A percentile compares a stretch with the other conserved stretches of the same genome.
Conservation (phyloP, 2,797 vertebrate species). For the Silurus lanzhouensis region DNA sequence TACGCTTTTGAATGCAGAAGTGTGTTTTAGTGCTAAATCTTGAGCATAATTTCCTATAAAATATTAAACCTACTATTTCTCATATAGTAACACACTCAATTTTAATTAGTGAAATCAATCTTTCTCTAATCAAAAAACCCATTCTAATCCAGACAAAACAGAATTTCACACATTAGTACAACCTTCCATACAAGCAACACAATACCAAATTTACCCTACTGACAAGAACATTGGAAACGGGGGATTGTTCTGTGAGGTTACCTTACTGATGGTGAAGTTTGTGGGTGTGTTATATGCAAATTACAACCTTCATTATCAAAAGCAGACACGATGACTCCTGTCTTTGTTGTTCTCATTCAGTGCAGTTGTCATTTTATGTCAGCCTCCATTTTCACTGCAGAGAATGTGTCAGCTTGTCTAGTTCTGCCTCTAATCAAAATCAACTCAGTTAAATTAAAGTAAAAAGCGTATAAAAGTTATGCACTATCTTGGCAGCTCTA, state of each 20-base stretch:
- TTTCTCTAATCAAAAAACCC: too few species aligned
- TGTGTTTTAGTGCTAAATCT: neutral
- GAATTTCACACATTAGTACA: too few species aligned
- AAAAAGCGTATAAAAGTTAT: neutral
- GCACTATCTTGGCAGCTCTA: neutral
- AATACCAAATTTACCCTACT: neutral
- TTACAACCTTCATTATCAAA: slow-evolving; percentile 6
- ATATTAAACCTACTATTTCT: too few species aligned
- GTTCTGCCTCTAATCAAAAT: neutral
- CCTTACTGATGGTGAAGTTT: slow-evolving; percentile 6
- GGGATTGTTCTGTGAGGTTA: neutral
- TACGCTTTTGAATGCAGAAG: neutral
- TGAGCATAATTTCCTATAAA: neutral
- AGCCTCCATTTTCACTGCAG: neutral
- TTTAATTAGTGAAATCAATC: neutral
- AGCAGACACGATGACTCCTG: neutral
- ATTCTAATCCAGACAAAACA: too few species aligned
- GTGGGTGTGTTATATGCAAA: slow-evolving; percentile 13
- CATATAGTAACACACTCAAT: neutral
- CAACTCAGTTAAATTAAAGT: neutral
- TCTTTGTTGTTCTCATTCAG: neutral
- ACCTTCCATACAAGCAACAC: too few species aligned
- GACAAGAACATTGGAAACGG: neutral
- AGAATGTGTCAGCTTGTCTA: slow-evolving; percentile 5
- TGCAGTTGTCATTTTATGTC: neutral